Evolutionary conservation across 2,888 invertebrate species (phyloP).

Genomic region (Caenorhabditis sp.): DNA sequence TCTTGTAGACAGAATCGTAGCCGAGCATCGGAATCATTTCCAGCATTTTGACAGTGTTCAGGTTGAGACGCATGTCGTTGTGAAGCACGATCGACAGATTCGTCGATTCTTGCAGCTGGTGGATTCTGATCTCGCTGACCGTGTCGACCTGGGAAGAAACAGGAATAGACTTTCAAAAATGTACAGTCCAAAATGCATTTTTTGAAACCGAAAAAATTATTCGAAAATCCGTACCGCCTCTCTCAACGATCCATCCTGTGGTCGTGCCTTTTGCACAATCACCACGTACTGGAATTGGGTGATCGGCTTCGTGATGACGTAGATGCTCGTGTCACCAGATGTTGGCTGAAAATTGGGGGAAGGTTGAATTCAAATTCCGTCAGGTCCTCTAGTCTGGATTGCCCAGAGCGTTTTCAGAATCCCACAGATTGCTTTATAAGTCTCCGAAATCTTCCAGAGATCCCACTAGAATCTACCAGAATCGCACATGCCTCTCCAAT

Average conservation of each 20-base stretch:
- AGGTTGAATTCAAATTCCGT: too few species aligned
- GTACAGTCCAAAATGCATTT: too few species aligned
- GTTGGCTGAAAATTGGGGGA: conserved; percentile 18
- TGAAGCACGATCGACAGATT: conserved; percentile 58
- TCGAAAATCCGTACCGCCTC: conserved; percentile 50
- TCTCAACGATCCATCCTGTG: conserved; percentile 54
- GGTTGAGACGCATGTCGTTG: conserved; percentile 50
- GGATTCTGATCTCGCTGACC: conserved; percentile 43
- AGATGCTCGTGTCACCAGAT: conserved; percentile 43
- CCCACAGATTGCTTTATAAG: too few species aligned
- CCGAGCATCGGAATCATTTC: conserved; percentile 14
- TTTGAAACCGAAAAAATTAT: not conserved
- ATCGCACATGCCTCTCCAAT: too few species aligned
- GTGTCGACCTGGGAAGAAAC: conserved; percentile 54
- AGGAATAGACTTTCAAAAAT: not conserved
- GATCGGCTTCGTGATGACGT: conserved; percentile 67
- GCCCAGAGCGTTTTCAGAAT: too few species aligned
- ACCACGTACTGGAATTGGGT: conserved; percentile 55
- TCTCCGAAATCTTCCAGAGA: too few species aligned
- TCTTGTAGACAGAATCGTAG: conserved; percentile 9
- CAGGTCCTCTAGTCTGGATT: too few species aligned
- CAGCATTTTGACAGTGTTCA: conserved; percentile 54
- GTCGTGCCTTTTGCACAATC: conserved; percentile 52
- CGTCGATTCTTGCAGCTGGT: conserved; percentile 38
- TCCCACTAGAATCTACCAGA: too few species aligned